Evolutionary conservation across 2,888 invertebrate species (phyloP).

Genomic region (Noctua janthina): DNA sequence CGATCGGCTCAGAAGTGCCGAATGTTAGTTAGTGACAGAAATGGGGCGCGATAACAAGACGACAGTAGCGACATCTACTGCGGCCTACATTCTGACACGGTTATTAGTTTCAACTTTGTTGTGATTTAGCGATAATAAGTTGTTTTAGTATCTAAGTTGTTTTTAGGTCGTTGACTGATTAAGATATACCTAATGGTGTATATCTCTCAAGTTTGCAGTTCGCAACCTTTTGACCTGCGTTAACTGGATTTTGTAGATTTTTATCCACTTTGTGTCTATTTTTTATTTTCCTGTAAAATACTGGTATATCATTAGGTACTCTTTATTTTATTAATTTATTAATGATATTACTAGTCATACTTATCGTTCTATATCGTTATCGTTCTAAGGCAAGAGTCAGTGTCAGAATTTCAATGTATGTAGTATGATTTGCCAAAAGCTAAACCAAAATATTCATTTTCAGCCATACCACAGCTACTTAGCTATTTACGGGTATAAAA

Average conservation of each 20-base stretch:
- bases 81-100: slow-evolving; percentile 54
- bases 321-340: not conserved
- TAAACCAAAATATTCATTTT: not conserved
- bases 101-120: slow-evolving; percentile 47
- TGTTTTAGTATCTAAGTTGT: slow-evolving; percentile 9
- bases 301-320: not conserved
- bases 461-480: not conserved
- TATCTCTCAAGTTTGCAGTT: not conserved
- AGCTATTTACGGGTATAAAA: not conserved
- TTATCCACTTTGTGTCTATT: not conserved
- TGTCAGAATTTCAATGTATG: no score
- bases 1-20: slow-evolving; percentile 46
- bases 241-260: not conserved
- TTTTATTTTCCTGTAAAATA: not conserved
- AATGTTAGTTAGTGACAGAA: slow-evolving; percentile 65
- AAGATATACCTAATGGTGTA: not conserved
- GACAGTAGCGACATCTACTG: slow-evolving; percentile 27
- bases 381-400: not conserved
- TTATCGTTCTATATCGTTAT: not conserved
- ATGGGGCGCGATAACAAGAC: slow-evolving; percentile 61
- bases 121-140: slow-evolving; percentile 41
- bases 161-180: slow-evolving; percentile 17
- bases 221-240: not conserved
- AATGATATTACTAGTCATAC: no score
- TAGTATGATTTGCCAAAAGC: not conserved